These are phyloP conservation scores for Sinosuthora webbiana DNA, from an alignment of 2,113 vertebrate species.

Conservation along the genomic window DNA sequence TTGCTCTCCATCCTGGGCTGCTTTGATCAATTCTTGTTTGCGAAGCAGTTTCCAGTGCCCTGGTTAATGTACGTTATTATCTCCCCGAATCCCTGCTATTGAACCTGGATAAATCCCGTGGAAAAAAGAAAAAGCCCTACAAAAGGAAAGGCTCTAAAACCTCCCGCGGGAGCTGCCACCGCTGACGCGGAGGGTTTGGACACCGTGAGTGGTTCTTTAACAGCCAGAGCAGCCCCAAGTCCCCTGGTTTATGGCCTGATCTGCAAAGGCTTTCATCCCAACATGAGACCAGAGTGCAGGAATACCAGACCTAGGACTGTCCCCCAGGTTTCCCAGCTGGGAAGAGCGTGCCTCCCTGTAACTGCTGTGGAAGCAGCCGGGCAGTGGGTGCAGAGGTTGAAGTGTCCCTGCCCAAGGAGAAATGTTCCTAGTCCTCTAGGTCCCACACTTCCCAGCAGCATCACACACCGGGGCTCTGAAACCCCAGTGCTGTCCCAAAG, in stretches of 20 bases:
- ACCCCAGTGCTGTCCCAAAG: not conserved
- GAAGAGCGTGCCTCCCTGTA: not conserved
- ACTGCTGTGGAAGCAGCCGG: not conserved
- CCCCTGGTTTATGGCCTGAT: not conserved
- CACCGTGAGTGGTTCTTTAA: not conserved
- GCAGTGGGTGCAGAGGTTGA: not conserved
- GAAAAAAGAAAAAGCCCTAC: conserved; percentile 16
- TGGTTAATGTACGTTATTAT: conserved; percentile 19
- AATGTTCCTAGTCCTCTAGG: not conserved
- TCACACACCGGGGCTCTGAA: fast-evolving
- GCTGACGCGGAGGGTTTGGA: not conserved
- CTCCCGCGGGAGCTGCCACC: not conserved
- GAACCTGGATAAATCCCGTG: not conserved
- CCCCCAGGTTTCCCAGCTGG: not conserved
- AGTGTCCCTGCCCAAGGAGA: not conserved
- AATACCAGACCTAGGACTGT: not conserved
- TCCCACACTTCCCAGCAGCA: not conserved
- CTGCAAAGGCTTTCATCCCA: not conserved
- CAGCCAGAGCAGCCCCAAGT: not conserved
- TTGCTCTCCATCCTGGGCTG: not conserved
- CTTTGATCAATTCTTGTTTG: conserved; percentile 50
- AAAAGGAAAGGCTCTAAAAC: conserved; percentile 16
- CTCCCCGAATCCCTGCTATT: conserved; percentile 43
- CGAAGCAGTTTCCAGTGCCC: conserved; percentile 1
- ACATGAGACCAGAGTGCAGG: fast-evolving